Base-by-base conservation (phyloP, 2,113 vertebrate species). In the Elgaria multicarinata region DNA sequence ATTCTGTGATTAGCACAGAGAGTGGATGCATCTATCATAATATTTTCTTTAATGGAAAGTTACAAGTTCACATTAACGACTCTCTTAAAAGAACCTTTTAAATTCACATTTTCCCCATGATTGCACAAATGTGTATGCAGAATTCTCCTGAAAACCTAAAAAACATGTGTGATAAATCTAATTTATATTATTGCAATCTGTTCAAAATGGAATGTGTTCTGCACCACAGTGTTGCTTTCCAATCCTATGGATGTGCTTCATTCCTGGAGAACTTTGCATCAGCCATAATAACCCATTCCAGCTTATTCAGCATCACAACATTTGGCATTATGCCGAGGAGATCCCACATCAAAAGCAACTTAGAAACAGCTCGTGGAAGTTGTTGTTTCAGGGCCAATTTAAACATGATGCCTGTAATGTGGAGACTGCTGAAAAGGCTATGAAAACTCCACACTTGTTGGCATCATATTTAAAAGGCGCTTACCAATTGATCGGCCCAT, bases 71-170 rank as follows among this genome's bases (percentile, higher is more conserved):
- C 44, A 92, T 72, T 28, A 53, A 80, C 4, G 87, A 0, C 18
- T 83, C 85, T 64, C 88, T 14, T 86, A 55, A 74, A 93, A 91
- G 2, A 12, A 33, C 1, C 5, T 80, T 64, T 13, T 89, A 79
- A 9, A 76, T 71, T 33, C 36, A 6, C n/a, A 20, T 80, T 94
- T 92, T 87, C 67, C 88, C 46, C 67, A 72, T n/a, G 67, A 88
- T 82, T 82, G 69, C 67, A 88, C 53, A 82, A 82, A 87, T 66
- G 44, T 36, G 22, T 31, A 67, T 36, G 36, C 31, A 55, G 28
- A n/a, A 71, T 74, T 72, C 53, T 82, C 67, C 26, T 88, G 50
- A 62, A 64, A 26, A 36, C n/a, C 33, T 64, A 78, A 87, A 71
- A n/a, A 55, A 77, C 9, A 46, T 66, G 66, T 71, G 66, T 39